Evolutionary conservation across 1,140 invertebrate genomes (phyloP).

Genomic region (Drosophila pruinosa): DNA sequence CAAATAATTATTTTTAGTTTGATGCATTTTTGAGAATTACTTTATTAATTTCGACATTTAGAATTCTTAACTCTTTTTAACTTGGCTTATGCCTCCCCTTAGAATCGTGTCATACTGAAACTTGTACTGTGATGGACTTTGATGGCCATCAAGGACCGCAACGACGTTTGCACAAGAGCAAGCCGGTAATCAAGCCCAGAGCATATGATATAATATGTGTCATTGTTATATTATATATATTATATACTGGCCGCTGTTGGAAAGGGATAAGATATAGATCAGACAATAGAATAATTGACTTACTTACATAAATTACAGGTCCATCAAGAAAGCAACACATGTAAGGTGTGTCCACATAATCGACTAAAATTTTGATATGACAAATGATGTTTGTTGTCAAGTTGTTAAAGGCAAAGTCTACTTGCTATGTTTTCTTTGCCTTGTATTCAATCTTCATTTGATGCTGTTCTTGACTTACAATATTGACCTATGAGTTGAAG

Average conservation of each 20-base stretch:
- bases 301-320: conserved; percentile 6
- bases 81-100: no score
- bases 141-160: background rate
- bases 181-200: conserved; percentile 51
- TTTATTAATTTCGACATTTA: no score
- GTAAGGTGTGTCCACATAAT: background rate
- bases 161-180: conserved; percentile 46
- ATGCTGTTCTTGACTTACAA: background rate
- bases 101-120: background rate
- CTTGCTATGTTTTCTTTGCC: background rate
- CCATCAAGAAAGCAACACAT: background rate
- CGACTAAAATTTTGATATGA: background rate
- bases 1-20: no score
- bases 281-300: background rate
- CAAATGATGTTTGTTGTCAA: background rate
- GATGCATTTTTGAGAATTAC: no score
- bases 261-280: background rate
- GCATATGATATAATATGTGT: conserved; percentile 56
- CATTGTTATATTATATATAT: conserved; percentile 17
- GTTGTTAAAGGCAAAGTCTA: conserved; percentile 16
- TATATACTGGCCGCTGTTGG: background rate
- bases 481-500: background rate
- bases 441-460: background rate
- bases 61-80: no score
- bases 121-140: background rate